A percentile compares a stretch with the other conserved stretches of the same genome.
These are phyloP conservation scores for Larimichthys crocea DNA, from an alignment of 2,113 vertebrate species.

Conservation along the genomic window DNA sequence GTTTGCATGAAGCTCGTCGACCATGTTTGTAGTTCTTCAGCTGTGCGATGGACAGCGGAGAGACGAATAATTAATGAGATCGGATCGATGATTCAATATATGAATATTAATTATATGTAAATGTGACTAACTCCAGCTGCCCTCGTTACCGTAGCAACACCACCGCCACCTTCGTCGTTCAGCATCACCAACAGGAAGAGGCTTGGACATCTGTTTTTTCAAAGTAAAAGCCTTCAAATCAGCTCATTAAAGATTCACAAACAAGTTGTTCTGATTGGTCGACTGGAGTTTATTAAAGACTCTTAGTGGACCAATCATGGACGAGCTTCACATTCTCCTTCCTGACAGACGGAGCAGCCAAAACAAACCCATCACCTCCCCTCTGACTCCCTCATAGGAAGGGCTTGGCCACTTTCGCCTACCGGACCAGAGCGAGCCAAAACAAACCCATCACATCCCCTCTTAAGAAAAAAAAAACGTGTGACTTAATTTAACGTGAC, in stretches of 20 bases:
- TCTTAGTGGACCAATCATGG: not conserved
- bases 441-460: too few relatives aligned
- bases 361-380: not conserved
- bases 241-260: not conserved
- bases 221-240: constrained; percentile 9
- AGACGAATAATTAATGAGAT: constrained; percentile 72
- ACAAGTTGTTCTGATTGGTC: too few relatives aligned
- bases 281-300: not conserved
- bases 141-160: constrained; percentile 32
- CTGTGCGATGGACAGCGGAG: constrained; percentile 5
- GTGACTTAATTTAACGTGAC: constrained; percentile 63
- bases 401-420: too few relatives aligned
- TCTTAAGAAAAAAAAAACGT: too few relatives aligned
- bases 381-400: too few relatives aligned
- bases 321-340: not conserved
- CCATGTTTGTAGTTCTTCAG: constrained; percentile 55
- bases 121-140: constrained; percentile 41
- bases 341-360: constrained; percentile 1
- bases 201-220: not conserved
- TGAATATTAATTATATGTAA: constrained; percentile 64
- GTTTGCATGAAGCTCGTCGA: constrained; percentile 69
- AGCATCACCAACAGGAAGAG: constrained; percentile 4
- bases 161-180: too few relatives aligned
- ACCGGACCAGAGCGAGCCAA: too few relatives aligned
- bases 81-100: constrained; percentile 66